Percentiles rank a stretch among this genome's conserved stretches.
Conservation (phyloP, 2,113 vertebrate genomes). For the Anseranas semipalmata region DNA sequence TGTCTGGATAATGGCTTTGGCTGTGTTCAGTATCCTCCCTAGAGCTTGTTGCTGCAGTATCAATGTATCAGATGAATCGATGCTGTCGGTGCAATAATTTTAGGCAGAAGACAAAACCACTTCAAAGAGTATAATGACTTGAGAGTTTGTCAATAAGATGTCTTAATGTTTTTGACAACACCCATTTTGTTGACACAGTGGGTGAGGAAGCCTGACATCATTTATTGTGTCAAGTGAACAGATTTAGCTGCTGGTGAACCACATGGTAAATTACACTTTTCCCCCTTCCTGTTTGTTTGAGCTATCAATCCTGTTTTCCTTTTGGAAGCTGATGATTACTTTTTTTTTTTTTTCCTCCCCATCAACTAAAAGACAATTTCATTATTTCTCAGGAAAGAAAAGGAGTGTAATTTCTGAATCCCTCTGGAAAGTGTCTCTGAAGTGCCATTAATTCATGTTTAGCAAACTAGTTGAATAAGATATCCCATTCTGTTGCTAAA, state of each 20-base stretch:
- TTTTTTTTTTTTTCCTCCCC: neutral
- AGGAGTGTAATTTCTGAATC: slow-evolving; percentile 17
- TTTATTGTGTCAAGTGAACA: slow-evolving; percentile 77
- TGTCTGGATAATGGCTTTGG: slow-evolving; percentile 43
- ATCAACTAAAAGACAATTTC: slow-evolving; percentile 41
- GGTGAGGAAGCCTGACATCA: slow-evolving; percentile 76
- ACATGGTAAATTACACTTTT: slow-evolving; percentile 68
- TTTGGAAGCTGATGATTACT: slow-evolving; percentile 53
- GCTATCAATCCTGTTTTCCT: slow-evolving; percentile 51
- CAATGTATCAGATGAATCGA: slow-evolving; percentile 76
- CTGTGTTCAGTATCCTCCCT: slow-evolving; percentile 45
- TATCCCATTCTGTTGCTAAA: neutral
- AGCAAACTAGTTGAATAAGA: slow-evolving; percentile 39
- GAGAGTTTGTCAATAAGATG: slow-evolving; percentile 81
- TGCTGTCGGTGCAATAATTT: slow-evolving; percentile 75
- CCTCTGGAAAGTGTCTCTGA: slow-evolving; percentile 6
- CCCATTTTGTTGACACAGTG: slow-evolving; percentile 77
- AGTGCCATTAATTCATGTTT: slow-evolving; percentile 17
- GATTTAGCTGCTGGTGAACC: slow-evolving; percentile 74
- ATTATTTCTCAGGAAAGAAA: slow-evolving; percentile 37
- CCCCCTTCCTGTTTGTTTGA: slow-evolving; percentile 43
- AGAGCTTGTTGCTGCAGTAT: slow-evolving; percentile 64
- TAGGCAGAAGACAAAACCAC: slow-evolving; percentile 78
- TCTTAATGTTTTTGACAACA: slow-evolving; percentile 78
- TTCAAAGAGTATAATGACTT: slow-evolving; percentile 78